phyloP scores from a whole-genome alignment of 2,113 vertebrate genomes.

The Ammodytes dubius region DNA sequence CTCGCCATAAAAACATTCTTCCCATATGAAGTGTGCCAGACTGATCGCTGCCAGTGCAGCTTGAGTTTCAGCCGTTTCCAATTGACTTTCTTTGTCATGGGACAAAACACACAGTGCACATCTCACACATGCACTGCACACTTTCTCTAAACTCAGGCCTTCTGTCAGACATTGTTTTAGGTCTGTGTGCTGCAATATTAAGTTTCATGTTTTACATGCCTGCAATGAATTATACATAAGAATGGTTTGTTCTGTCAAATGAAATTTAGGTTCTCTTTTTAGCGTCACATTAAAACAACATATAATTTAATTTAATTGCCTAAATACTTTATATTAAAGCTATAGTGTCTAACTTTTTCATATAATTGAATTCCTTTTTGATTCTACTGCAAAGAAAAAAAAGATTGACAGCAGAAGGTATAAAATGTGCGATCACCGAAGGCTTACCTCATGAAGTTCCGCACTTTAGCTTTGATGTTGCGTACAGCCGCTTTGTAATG shows the following conservation, averaged over 20 bases:
- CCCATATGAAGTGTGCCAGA: constrained; percentile 56
- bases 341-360: too few relatives aligned
- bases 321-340: not conserved
- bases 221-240: constrained; percentile 27
- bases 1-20: constrained; percentile 60
- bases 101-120: constrained; percentile 47
- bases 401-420: too few relatives aligned
- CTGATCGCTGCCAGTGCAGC: constrained; percentile 60
- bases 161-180: constrained; percentile 20
- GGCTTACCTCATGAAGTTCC: too few relatives aligned
- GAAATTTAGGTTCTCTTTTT: constrained; percentile 12
- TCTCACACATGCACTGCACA: constrained; percentile 47
- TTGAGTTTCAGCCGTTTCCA: constrained; percentile 76
- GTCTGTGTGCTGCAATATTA: constrained; percentile 14
- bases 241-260: constrained; percentile 15
- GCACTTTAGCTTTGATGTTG: too few relatives aligned
- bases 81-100: constrained; percentile 67
- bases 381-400: too few relatives aligned
- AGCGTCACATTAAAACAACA: constrained; percentile 12
- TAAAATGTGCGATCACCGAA: too few relatives aligned
- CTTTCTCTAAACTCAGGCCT: constrained; percentile 40
- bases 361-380: too few relatives aligned
- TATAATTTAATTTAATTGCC: not conserved
- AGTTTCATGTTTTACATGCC: constrained; percentile 25
- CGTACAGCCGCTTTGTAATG: constrained; percentile 5